These are phyloP conservation scores for Pleuronectes platessa DNA, from an alignment of 2,113 vertebrate species.

Conservation along the genomic window DNA sequence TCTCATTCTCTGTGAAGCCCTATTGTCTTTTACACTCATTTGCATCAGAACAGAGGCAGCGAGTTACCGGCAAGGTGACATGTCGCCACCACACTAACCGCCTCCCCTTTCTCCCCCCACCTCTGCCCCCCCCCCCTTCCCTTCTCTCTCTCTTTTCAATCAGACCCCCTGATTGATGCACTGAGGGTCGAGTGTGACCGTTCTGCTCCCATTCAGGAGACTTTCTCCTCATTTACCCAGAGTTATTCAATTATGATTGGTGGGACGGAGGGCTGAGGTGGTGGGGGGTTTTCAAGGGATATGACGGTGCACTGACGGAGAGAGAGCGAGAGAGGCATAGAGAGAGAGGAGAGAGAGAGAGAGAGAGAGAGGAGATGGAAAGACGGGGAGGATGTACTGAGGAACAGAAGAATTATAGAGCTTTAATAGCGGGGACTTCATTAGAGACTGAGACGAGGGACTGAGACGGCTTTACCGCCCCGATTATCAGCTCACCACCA, in stretches of 20 bases:
- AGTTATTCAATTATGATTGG: slow-evolving; percentile 80
- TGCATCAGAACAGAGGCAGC: slow-evolving; percentile 68
- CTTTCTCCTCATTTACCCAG: slow-evolving; percentile 73
- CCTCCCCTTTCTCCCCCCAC: background rate
- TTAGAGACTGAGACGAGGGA: slow-evolving; percentile 76
- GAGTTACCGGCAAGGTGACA: slow-evolving; percentile 79
- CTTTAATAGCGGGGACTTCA: slow-evolving; percentile 77
- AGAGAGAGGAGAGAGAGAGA: background rate
- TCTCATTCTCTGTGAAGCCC: slow-evolving; percentile 35
- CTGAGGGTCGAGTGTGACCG: slow-evolving; percentile 70
- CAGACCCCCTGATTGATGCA: slow-evolving; percentile 74
- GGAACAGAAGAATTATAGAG: slow-evolving; percentile 73
- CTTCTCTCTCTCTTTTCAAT: slow-evolving; percentile 62
- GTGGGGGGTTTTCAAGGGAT: slow-evolving; percentile 8
- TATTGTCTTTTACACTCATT: slow-evolving; percentile 68
- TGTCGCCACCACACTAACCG: slow-evolving; percentile 42
- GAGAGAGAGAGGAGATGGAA: background rate
- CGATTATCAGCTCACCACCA: slow-evolving; percentile 74
- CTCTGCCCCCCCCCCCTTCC: background rate
- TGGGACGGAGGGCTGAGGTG: slow-evolving; percentile 46
- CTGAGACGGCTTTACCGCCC: slow-evolving; percentile 71
- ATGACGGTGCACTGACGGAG: slow-evolving; percentile 37
- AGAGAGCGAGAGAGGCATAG: background rate
- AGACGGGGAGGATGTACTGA: slow-evolving; percentile 12
- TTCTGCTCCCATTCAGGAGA: slow-evolving; percentile 73